These are phyloP conservation scores for Axea sp. DNA, from an alignment of 2,888 invertebrate genomes.

Conservation along the genomic window DNA sequence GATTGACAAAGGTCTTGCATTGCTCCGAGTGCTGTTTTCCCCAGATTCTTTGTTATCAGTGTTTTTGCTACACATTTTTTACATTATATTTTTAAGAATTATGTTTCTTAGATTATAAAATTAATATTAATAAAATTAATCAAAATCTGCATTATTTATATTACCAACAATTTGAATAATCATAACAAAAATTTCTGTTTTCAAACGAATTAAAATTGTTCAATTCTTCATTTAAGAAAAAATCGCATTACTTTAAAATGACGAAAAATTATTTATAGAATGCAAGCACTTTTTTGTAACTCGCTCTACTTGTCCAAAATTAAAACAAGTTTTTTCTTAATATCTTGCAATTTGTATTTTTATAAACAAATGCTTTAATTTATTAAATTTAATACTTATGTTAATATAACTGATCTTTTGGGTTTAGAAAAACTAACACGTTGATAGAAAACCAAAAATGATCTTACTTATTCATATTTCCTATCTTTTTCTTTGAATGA, in stretches of 20 bases:
- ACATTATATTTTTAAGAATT: background rate
- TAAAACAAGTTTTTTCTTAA: slow-evolving; percentile 5
- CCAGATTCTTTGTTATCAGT: slow-evolving; percentile 41
- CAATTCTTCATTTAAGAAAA: no score
- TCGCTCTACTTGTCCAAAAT: slow-evolving; percentile 49
- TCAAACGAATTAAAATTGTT: no score
- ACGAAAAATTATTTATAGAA: slow-evolving; percentile 31
- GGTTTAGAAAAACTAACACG: background rate
- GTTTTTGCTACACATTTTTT: slow-evolving; percentile 63
- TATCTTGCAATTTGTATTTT: no score
- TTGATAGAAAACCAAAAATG: background rate
- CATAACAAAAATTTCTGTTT: no score
- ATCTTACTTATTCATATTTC: slow-evolving; percentile 72
- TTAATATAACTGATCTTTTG: background rate
- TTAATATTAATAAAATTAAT: background rate
- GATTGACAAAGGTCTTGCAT: slow-evolving; percentile 73
- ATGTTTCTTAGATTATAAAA: background rate
- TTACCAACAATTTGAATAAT: no score
- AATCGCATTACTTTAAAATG: background rate
- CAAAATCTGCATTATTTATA: no score
- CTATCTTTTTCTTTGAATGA: slow-evolving; percentile 66
- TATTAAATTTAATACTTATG: background rate
- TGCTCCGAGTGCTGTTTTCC: slow-evolving; percentile 67
- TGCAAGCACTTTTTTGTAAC: slow-evolving; percentile 20
- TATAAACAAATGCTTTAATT: background rate